These are phyloP conservation scores for Coluber constrictor DNA, from an alignment of 2,797 vertebrate genomes.

Conservation along the genomic window DNA sequence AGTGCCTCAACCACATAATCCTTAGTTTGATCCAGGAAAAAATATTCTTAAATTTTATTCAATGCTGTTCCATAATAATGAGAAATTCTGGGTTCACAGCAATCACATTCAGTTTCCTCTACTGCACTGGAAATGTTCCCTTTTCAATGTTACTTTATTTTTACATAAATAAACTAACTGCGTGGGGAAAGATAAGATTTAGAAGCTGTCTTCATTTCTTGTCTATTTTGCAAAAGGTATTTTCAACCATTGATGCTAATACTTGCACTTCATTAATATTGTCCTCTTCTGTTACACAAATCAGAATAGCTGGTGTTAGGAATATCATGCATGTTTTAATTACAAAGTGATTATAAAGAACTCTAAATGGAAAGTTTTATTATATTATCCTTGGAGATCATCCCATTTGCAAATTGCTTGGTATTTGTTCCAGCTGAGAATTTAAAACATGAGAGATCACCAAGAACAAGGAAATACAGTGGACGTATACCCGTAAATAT, in stretches of 20 bases:
- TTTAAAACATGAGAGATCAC: neutral
- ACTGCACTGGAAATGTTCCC: neutral
- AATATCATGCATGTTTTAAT: neutral
- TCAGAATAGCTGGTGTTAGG: neutral
- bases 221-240: neutral
- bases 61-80: neutral
- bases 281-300: neutral
- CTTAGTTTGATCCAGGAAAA: neutral
- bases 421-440: neutral
- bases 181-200: neutral
- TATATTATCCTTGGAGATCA: neutral
- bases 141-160: neutral
- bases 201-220: neutral
- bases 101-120: neutral
- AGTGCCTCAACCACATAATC: neutral
- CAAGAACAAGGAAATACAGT: neutral
- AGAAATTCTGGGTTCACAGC: neutral
- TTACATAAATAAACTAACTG: neutral
- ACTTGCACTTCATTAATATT: neutral
- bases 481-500: neutral
- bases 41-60: neutral
- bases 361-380: neutral
- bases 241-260: neutral
- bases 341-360: neutral
- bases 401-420: neutral